These are phyloP conservation scores for Mirza zaza DNA, from an alignment of 2,113 vertebrate species.

Conservation along the genomic window DNA sequence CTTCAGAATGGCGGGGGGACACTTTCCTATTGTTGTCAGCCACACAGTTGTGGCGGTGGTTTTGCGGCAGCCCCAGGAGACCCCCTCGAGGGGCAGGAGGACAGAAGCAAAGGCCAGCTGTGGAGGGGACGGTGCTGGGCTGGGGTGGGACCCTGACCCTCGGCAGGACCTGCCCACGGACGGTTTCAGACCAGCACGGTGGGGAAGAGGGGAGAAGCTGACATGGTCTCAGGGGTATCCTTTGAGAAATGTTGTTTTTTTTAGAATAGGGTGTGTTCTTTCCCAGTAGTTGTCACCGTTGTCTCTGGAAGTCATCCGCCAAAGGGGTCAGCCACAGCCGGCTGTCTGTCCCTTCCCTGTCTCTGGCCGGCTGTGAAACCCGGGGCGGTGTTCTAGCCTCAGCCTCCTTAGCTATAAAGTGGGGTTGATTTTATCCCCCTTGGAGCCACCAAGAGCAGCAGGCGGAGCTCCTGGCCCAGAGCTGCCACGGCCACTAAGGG, in stretches of 20 bases:
- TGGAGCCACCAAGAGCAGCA: background rate
- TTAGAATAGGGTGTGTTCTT: background rate
- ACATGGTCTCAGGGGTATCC: background rate
- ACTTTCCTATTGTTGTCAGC: accelerated
- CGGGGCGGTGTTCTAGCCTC: background rate
- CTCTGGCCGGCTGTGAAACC: background rate
- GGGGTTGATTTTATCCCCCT: too few species aligned
- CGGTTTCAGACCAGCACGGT: accelerated
- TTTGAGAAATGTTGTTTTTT: background rate
- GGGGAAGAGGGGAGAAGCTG: accelerated
- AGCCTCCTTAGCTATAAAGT: background rate
- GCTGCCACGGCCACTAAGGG: background rate
- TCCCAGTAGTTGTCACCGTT: background rate
- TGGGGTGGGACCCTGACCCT: background rate
- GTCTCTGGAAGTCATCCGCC: background rate
- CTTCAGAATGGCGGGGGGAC: background rate
- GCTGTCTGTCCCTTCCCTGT: background rate
- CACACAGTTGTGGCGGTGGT: accelerated
- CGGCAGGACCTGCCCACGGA: background rate
- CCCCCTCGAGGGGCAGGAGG: too few species aligned
- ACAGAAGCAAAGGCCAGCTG: accelerated
- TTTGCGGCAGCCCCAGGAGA: accelerated
- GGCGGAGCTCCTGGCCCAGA: background rate
- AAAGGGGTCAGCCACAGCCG: accelerated
- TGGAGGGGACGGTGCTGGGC: accelerated